Evolutionary conservation across 2,888 invertebrate genomes (phyloP).

Genomic region (Tribolium freemani): DNA sequence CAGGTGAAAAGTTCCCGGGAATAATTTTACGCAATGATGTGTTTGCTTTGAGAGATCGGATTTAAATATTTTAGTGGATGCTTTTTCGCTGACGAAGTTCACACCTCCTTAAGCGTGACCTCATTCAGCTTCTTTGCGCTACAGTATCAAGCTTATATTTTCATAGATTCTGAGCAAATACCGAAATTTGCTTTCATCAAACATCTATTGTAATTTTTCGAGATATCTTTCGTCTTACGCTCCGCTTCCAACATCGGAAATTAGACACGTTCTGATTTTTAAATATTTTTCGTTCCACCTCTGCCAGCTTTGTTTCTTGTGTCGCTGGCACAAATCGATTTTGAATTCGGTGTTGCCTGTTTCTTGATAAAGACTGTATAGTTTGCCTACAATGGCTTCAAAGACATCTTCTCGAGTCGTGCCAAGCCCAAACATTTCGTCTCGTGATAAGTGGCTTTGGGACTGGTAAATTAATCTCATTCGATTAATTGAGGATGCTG

Average conservation of each 20-base stretch:
- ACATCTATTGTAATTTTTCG: slow-evolving; percentile 29
- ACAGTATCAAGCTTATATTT: slow-evolving; percentile 19
- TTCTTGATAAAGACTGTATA: slow-evolving; percentile 34
- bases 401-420: slow-evolving; percentile 26
- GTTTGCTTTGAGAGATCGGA: slow-evolving; percentile 31
- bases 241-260: slow-evolving; percentile 33
- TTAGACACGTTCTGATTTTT: slow-evolving; percentile 22
- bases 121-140: slow-evolving; percentile 8
- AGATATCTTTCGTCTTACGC: slow-evolving; percentile 32
- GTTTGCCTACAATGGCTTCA: slow-evolving; percentile 37
- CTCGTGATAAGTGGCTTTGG: slow-evolving; percentile 31
- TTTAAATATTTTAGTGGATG: slow-evolving; percentile 28
- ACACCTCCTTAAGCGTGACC: slow-evolving; percentile 27
- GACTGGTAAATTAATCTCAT: slow-evolving; percentile 23
- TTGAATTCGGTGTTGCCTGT: slow-evolving; percentile 34
- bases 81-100: slow-evolving; percentile 33
- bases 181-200: slow-evolving; percentile 27
- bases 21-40: slow-evolving; percentile 26
- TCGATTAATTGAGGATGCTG: slow-evolving; percentile 24
- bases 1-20: slow-evolving; percentile 20
- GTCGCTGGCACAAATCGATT: slow-evolving; percentile 23
- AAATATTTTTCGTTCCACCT: slow-evolving; percentile 15
- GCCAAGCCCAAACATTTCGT: slow-evolving; percentile 34
- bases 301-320: slow-evolving; percentile 26
- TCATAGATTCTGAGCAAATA: slow-evolving; percentile 23